These are phyloP conservation scores for Platysteira castanea DNA, from an alignment of 2,113 vertebrate genomes.

Conservation along the genomic window DNA sequence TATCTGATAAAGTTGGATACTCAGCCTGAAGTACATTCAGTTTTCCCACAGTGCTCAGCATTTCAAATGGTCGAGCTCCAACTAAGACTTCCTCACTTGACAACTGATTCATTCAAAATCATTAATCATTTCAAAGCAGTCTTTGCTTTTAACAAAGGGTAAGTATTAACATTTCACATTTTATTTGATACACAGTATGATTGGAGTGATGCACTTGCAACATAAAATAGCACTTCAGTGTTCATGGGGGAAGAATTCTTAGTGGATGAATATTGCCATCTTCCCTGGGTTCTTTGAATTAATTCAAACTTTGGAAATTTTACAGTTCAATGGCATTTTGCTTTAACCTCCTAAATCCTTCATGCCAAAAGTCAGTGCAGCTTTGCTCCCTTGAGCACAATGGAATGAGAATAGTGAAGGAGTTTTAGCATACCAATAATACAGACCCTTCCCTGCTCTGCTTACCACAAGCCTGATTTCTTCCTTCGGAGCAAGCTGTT, in stretches of 20 bases:
- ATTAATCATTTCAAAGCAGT: background rate
- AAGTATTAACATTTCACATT: background rate
- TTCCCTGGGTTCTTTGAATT: background rate
- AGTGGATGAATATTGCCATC: background rate
- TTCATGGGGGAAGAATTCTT: background rate
- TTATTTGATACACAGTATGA: background rate
- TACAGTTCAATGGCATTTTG: background rate
- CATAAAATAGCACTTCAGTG: background rate
- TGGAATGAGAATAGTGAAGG: background rate
- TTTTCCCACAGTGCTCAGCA: background rate
- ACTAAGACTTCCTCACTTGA: background rate
- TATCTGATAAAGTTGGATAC: background rate
- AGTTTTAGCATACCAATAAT: background rate
- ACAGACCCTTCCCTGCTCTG: background rate
- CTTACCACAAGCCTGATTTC: conserved; percentile 98
- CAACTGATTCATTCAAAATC: background rate
- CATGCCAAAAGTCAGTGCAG: background rate
- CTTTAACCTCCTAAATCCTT: background rate
- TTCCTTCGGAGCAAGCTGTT: conserved; percentile 92
- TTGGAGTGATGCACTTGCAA: background rate
- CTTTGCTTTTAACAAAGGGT: background rate
- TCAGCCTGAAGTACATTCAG: background rate
- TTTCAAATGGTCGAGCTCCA: background rate
- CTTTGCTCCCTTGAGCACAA: background rate
- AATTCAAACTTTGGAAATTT: background rate